These are phyloP conservation scores for Urophycis tenuis DNA, from an alignment of 2,797 vertebrate genomes.

Conservation along the genomic window DNA sequence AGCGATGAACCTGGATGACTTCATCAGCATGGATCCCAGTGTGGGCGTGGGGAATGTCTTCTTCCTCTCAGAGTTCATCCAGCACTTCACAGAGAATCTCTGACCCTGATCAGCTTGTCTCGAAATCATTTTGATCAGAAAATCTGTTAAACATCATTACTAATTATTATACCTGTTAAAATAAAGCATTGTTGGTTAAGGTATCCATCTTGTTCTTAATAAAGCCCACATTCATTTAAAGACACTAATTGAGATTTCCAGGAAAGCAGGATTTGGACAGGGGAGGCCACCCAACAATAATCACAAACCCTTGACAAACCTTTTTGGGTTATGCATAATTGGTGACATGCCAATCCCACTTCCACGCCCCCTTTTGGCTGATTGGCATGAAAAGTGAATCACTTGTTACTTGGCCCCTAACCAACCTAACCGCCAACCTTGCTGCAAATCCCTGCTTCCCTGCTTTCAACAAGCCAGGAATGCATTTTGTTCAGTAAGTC, in stretches of 20 bases:
- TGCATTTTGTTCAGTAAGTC: background rate
- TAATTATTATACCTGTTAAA: background rate
- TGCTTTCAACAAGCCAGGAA: background rate
- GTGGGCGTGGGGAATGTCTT: conserved; percentile 79
- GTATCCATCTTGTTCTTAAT: background rate
- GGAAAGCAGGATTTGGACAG: background rate
- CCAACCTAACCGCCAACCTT: background rate
- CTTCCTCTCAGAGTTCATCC: conserved; percentile 74
- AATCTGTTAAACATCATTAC: background rate
- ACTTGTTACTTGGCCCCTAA: background rate
- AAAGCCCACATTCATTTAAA: background rate
- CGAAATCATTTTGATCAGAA: background rate
- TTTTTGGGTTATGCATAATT: background rate
- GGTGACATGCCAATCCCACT: background rate
- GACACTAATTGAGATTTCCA: background rate
- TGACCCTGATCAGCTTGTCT: background rate
- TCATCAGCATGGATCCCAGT: conserved; percentile 83
- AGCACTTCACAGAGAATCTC: conserved; percentile 49
- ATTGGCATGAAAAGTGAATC: background rate
- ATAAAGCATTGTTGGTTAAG: background rate
- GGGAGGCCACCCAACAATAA: background rate
- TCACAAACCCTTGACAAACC: background rate
- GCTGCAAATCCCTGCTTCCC: background rate
- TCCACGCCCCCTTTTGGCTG: background rate
- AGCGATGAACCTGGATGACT: conserved; percentile 90